A percentile compares a stretch with the other conserved stretches of the same genome.
phyloP scores from a whole-genome alignment of 2,888 invertebrate genomes.

The Dromius quadrimaculatus region DNA sequence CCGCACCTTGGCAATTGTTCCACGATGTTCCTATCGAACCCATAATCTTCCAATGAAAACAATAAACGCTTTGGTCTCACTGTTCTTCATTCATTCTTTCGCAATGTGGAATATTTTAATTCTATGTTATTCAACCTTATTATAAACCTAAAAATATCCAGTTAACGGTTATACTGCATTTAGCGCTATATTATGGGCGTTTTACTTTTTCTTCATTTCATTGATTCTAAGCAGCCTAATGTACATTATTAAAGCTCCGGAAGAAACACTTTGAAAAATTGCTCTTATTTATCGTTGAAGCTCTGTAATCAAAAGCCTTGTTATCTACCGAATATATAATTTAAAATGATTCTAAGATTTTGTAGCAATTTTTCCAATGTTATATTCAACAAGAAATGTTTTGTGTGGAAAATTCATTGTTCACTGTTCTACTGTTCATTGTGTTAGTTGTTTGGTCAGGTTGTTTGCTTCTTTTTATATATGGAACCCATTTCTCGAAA shows the following conservation, averaged over 20 bases:
- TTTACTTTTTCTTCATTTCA: conserved; percentile 10
- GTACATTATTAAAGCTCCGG: not conserved
- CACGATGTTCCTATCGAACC: conserved; percentile 38
- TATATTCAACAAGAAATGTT: too few species aligned
- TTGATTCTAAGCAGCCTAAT: conserved; percentile 7
- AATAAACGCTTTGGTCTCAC: not conserved
- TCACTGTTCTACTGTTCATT: too few species aligned
- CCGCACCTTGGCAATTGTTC: conserved; percentile 21
- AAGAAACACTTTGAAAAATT: not conserved
- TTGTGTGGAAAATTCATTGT: too few species aligned
- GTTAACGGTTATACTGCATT: conserved; percentile 14
- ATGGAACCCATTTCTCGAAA: too few species aligned
- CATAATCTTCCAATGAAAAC: conserved; percentile 30
- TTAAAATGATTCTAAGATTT: too few species aligned
- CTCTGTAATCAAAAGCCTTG: too few species aligned
- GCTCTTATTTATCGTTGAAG: not conserved
- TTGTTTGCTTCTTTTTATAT: too few species aligned
- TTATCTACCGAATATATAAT: too few species aligned
- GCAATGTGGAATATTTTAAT: conserved; percentile 30
- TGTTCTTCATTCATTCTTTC: conserved; percentile 33
- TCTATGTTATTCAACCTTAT: conserved; percentile 21
- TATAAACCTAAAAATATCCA: not conserved
- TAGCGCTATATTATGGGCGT: not conserved
- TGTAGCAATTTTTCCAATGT: too few species aligned
- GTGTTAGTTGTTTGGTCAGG: too few species aligned